phyloP scores from a whole-genome alignment of 2,113 vertebrate genomes.

The Gavialis gangeticus region DNA sequence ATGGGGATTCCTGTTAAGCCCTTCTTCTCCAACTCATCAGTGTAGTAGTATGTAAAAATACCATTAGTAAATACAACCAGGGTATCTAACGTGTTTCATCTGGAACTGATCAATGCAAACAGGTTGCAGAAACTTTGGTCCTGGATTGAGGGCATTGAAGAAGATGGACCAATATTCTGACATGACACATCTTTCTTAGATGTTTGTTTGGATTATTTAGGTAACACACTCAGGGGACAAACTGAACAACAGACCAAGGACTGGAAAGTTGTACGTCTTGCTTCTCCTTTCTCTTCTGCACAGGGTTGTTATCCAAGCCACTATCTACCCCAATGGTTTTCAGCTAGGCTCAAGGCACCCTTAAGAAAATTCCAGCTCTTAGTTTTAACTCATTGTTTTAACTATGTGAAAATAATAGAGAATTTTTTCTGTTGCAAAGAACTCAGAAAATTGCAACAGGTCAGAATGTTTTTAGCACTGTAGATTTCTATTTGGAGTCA shows the following conservation, averaged over 20 bases:
- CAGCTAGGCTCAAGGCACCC: too few relatives aligned
- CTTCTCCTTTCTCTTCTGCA: background rate
- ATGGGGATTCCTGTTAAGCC: background rate
- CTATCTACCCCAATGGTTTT: background rate
- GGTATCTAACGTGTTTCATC: background rate
- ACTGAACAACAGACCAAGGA: background rate
- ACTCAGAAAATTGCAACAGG: too few relatives aligned
- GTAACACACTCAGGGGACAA: background rate
- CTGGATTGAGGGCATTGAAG: background rate
- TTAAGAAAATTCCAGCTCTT: too few relatives aligned
- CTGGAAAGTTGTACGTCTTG: background rate
- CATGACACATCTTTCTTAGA: rapidly evolving
- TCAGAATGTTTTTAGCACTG: too few relatives aligned
- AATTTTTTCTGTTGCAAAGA: too few relatives aligned
- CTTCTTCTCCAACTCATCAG: background rate
- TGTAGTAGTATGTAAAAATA: background rate
- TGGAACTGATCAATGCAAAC: background rate
- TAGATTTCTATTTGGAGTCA: too few relatives aligned
- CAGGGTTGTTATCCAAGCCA: background rate
- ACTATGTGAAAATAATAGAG: too few relatives aligned
- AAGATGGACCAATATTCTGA: too few relatives aligned
- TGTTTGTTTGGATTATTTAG: background rate
- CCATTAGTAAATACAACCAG: background rate
- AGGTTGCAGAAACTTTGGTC: background rate
- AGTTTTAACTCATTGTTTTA: too few relatives aligned